These are phyloP conservation scores for Strix uralensis DNA, from an alignment of 2,113 vertebrate genomes.

Conservation along the genomic window DNA sequence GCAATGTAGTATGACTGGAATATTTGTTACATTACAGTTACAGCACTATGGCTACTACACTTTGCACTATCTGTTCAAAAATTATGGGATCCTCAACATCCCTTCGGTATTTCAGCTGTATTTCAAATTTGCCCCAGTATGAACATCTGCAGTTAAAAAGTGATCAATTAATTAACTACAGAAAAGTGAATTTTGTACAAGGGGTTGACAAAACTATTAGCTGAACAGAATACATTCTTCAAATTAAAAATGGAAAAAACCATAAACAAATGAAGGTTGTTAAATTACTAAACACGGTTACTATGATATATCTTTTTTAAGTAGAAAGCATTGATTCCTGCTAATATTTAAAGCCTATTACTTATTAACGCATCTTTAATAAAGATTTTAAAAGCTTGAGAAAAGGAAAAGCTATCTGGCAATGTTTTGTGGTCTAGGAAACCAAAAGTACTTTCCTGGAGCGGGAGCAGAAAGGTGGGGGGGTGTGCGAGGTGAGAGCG, in stretches of 20 bases:
- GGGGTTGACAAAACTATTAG: neutral
- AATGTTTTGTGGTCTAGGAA: neutral
- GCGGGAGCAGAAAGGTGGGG: too few species aligned
- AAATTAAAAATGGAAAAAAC: neutral
- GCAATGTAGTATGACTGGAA: neutral
- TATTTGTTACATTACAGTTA: neutral
- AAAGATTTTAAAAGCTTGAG: neutral
- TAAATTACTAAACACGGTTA: neutral
- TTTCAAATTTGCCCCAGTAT: neutral
- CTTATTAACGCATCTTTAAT: neutral
- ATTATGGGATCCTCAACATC: neutral
- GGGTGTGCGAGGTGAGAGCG: too few species aligned
- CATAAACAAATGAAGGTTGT: neutral
- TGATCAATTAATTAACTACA: neutral
- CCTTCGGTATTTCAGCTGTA: fast-evolving
- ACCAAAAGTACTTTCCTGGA: neutral
- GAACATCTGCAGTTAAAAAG: neutral
- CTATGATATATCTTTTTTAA: neutral
- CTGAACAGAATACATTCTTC: neutral
- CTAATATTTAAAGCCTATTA: neutral
- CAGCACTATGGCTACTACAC: neutral
- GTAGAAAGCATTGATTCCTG: neutral
- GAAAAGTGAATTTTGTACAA: neutral
- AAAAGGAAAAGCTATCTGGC: neutral
- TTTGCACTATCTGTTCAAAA: neutral